Evolutionary conservation across 2,113 vertebrate species (phyloP), one percentile per base, ranked within the genome.

Genomic region (Menura novaehollandiae): DNA sequence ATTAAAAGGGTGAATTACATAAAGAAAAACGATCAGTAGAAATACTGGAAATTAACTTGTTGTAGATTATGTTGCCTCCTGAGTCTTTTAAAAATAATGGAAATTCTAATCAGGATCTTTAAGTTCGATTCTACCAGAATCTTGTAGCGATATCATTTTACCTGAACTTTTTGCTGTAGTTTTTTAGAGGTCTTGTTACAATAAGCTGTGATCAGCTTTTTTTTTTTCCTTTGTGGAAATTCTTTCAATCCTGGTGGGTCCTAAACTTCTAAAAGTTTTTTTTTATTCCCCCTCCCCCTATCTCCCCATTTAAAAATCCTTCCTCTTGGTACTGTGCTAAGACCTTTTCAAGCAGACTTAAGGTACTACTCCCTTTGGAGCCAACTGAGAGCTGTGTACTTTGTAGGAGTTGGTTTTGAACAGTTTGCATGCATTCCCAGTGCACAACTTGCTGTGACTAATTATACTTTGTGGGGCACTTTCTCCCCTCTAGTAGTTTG

Each of bases 381-480:
- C n/a, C 63, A 69, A 71, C 88, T 44, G 47, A 74, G 52, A 63
- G 27, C 52, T 28, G 4, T 51, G 9, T 83, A 23, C 43, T 28
- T 60, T 22, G 1, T 21, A 77, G 63, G 63, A 67, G 13, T 69
- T 63, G 44, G 4, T 88, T 78, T 81, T 6, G 11, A 85, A 26
- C 33, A 69, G 37, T 26, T 27, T 66, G 1, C 63, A 18, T 60
- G 20, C 28, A 52, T 96, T 79, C 95, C 69, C 33, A 68, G n/a
- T 89, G 91, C 41, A 76, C 71, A 93, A 21, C 84, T 95, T 92
- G 23, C 46, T 94, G 64, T 82, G 63, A 64, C 63, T 88, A 83
- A 62, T 86, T 62, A 37, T 63, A 47, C 53, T 83, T 93, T 69
- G 71, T 67, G 63, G 33, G 21, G 10, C 39, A 62, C 37, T 83